Evolutionary conservation across 2,888 invertebrate species (phyloP), one percentile per base, ranked within the genome.

Genomic region (Asteroscopus sphinx): DNA sequence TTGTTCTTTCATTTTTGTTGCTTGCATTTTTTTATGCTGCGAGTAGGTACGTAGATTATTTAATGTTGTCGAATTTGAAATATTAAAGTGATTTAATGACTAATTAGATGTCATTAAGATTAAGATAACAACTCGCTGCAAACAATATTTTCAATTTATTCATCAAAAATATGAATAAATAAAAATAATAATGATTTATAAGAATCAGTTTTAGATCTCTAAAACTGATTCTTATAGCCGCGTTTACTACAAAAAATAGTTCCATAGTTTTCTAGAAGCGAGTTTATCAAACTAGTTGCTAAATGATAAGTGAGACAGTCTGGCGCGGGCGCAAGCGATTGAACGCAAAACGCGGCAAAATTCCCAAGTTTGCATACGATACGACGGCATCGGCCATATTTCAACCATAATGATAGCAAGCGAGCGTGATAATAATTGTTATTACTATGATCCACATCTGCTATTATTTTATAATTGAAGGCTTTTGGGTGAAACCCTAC

Each of bases 401-500:
- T 94, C 92, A 94, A 87, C 83, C 63, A 85, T 94, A 94, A 94
- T 94, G 89, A 93, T 88, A 89, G 87, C 87, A 74, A 81, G 83
- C 87, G 88, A 91, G 93, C 93, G 94, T 91, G 93, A 93, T 94
- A 94, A 94, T 94, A 93, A 94, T 94, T 94, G 93, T 93, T 93
- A 94, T 94, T 94, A 94, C 92, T 93, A 93, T 91, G 92, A 93
- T 92, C 91, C 92, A 89, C 92, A 93, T 93, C 93, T 93, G 91
- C 91, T 93, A 94, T 94, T 94, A 94, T 93, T 93, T 94, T 93
- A 94, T 94, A 94, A 94, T 94, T 94, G 92, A 92, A 86, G 92
- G 91, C 85, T 93, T 93, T 94, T 91, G 92, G 91, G 91, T 90
- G 91, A 92, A 93, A 94, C 92, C 93, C 92, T 84, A 85, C 93